Evolutionary conservation across 2,888 invertebrate genomes (phyloP).

Genomic region (Drosophila ustulata): DNA sequence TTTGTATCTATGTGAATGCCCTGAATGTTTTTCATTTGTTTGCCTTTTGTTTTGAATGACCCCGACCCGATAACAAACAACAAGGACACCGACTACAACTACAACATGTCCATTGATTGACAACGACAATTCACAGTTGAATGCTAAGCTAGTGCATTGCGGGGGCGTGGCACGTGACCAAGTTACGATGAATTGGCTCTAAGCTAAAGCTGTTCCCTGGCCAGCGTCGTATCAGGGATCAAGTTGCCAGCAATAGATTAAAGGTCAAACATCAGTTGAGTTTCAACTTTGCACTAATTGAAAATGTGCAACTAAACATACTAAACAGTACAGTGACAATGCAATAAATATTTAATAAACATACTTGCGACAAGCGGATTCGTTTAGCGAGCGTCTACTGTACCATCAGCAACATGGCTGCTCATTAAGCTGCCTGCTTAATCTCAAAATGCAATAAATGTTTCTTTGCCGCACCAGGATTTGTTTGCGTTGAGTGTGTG

Average conservation of each 20-base stretch:
- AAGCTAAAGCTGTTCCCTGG: background rate
- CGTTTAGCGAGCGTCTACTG: background rate
- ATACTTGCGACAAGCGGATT: background rate
- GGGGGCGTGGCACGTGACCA: slow-evolving; percentile 49
- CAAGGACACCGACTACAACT: slow-evolving; percentile 13
- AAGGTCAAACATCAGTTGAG: slow-evolving; percentile 18
- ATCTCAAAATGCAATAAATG: slow-evolving; percentile 50
- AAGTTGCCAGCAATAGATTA: slow-evolving; percentile 6
- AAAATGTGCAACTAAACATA: slow-evolving; percentile 6
- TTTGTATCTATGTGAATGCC: background rate
- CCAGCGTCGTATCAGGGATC: background rate
- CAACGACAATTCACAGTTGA: slow-evolving; percentile 44
- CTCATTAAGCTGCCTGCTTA: slow-evolving; percentile 43
- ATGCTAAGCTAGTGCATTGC: slow-evolving; percentile 15
- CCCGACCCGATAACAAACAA: slow-evolving; percentile 42
- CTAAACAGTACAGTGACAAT: background rate
- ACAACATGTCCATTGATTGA: slow-evolving; percentile 41
- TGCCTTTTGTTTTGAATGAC: slow-evolving; percentile 40
- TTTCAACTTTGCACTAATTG: slow-evolving; percentile 10
- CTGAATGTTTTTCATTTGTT: slow-evolving; percentile 35
- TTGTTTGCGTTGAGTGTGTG: slow-evolving; percentile 28
- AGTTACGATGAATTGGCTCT: slow-evolving; percentile 35
- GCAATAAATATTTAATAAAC: background rate
- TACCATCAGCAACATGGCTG: slow-evolving; percentile 14
- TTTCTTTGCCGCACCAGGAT: slow-evolving; percentile 31